Percentiles rank a stretch among this genome's conserved stretches.
phyloP scores from a whole-genome alignment of 2,888 invertebrate genomes.

The Diadegma fenestrale region DNA sequence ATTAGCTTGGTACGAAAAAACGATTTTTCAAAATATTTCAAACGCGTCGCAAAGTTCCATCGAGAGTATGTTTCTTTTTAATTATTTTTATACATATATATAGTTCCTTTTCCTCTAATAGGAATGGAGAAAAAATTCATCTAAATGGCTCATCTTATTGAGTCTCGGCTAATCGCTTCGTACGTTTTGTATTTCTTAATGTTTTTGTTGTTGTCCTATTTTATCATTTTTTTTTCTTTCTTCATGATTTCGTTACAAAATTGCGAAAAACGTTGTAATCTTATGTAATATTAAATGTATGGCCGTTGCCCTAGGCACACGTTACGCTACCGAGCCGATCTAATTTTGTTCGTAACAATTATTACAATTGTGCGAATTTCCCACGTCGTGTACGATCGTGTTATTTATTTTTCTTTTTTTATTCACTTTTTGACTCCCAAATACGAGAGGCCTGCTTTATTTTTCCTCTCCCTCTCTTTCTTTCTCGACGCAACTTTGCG shows the following conservation, averaged over 20 bases:
- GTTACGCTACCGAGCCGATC: constrained; percentile 68
- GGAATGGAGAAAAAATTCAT: constrained; percentile 54
- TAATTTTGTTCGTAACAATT: constrained; percentile 55
- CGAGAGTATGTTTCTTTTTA: constrained; percentile 10
- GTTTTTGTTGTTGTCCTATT: constrained; percentile 38
- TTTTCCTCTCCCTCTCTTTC: background rate
- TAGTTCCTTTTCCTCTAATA: constrained; percentile 34
- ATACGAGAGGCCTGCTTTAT: constrained; percentile 12
- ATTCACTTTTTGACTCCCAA: constrained; percentile 13
- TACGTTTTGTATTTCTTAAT: constrained; percentile 21
- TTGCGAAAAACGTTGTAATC: constrained; percentile 71
- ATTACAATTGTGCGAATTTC: constrained; percentile 60
- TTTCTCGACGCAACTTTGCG: background rate
- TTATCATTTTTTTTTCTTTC: constrained; percentile 43
- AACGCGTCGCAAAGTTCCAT: constrained; percentile 58
- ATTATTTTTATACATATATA: constrained; percentile 2
- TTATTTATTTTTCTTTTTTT: constrained; percentile 15
- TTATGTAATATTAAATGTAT: constrained; percentile 68
- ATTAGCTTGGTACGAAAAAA: constrained; percentile 46
- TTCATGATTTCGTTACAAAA: constrained; percentile 70
- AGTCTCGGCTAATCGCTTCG: constrained; percentile 41
- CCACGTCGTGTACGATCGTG: constrained; percentile 49
- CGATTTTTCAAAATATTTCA: constrained; percentile 20
- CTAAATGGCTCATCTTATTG: constrained; percentile 51
- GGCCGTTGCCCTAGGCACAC: constrained; percentile 66